Base-by-base conservation (phyloP, 2,797 vertebrate species). In the Anabas testudineus region DNA sequence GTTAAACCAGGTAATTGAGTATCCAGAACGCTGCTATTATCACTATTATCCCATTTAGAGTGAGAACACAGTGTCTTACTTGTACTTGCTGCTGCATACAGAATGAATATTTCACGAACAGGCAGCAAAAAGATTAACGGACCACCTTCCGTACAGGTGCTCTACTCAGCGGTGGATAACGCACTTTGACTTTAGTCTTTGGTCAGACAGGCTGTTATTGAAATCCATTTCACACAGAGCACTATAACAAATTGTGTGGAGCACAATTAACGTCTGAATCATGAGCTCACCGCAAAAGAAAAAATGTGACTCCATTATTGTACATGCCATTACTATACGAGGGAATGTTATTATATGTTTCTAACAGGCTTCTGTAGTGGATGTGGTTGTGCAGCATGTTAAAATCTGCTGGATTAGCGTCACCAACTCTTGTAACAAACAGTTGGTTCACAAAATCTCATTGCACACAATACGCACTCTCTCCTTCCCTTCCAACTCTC, bases 391-490 rank as follows among this genome's bases (percentile, higher is more conserved):
- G 51, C 15, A 61, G 67, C 70, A 86, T 77, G 83, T 87, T 80
- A 74, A 85, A 88, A 80, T 71, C 68, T 67, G 75, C 67, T 16
- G 43, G 57, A 43, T 19, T 34, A 68, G 70, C 76, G 61, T 80
- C 71, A 60, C 61, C 59, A 62, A 42, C 54, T 75, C 63, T 58
- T 64, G 39, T 56, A 73, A 71, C 56, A 58, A 78, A 87, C 48
- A 76, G 63, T 78, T 65, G 76, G 63, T 75, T 84, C 67, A 48
- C 62, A 74, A 76, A 71, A n/a, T n/a, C 73, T 82, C 69, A 78
- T 86, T 77, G 74, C 37, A 67, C 71, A 76, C 45, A 32, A 21
- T 16, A 13, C 6, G 24, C 72, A 18, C 49, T 24, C 68, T 34
- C 49, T 57, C n/a, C n/a, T n/a, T n/a, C n/a, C 9, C 61, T 24